A percentile compares a stretch with the other conserved stretches of the same genome.
Evolutionary conservation across 2,888 invertebrate species (phyloP).

Genomic region (Cerastoderma edule): DNA sequence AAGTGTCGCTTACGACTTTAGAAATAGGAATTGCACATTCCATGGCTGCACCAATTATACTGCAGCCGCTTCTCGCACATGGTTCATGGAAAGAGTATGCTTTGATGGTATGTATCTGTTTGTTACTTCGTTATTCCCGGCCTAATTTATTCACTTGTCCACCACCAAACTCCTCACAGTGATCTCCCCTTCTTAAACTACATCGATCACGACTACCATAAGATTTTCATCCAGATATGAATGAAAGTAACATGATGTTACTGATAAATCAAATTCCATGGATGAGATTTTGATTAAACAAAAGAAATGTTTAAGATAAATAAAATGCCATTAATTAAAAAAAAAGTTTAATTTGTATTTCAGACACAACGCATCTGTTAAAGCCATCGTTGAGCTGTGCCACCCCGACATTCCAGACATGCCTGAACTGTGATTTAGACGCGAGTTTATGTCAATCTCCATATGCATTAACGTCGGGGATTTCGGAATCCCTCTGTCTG

Average conservation of each 20-base stretch:
- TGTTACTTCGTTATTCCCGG: no score
- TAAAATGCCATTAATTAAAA: no score
- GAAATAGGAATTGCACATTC: constrained; percentile 4
- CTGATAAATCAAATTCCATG: no score
- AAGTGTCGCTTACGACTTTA: not conserved
- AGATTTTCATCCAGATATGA: no score
- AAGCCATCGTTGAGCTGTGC: not conserved
- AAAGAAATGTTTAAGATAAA: no score
- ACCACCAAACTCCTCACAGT: no score
- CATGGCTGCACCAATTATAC: not conserved
- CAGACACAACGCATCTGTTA: constrained; percentile 6
- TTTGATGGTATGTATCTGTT: constrained; percentile 21
- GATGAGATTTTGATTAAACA: no score
- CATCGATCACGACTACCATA: no score
- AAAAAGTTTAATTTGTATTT: no score
- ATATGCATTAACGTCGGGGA: not conserved
- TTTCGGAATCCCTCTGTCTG: not conserved
- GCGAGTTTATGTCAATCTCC: not conserved
- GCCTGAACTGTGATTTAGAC: constrained; percentile 18
- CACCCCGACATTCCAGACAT: not conserved
- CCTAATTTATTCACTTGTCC: no score
- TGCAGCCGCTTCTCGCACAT: not conserved
- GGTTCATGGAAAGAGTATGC: constrained; percentile 6
- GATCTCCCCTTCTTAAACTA: no score
- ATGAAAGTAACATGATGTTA: no score